phyloP scores from a whole-genome alignment of 2,113 vertebrate genomes.

The Prionailurus bengalensis region DNA sequence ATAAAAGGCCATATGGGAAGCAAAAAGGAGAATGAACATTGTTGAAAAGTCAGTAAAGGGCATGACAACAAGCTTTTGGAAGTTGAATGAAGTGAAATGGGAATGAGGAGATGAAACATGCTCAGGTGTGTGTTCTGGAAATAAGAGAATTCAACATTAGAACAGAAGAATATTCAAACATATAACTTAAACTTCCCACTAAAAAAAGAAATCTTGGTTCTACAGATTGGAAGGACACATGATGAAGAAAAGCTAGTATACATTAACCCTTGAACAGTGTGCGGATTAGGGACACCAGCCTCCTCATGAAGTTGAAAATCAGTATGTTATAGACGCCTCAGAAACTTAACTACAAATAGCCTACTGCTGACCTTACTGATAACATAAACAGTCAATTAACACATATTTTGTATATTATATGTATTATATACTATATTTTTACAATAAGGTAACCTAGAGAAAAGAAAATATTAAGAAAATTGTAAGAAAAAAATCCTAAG shows the following conservation, averaged over 20 bases:
- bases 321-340: not conserved
- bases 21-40: not conserved
- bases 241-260: conserved; percentile 13
- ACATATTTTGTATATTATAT: not conserved
- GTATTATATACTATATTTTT: not conserved
- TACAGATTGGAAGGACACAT: not conserved
- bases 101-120: conserved; percentile 8
- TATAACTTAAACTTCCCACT: not conserved
- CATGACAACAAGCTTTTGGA: not conserved
- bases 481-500: not conserved
- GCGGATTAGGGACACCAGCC: not conserved
- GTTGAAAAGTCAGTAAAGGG: conserved; percentile 36
- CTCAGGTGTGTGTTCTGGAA: conserved; percentile 21
- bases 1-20: not conserved
- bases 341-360: not conserved
- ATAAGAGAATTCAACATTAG: conserved; percentile 38
- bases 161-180: conserved; percentile 27
- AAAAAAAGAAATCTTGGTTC: conserved; percentile 26
- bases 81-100: conserved; percentile 7
- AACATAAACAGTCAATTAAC: not conserved
- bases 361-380: not conserved
- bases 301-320: not conserved
- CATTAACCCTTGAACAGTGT: not conserved
- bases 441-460: not conserved
- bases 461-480: not conserved